Evolutionary conservation across 2,888 invertebrate species (phyloP).

Genomic region (Tenthredo distinguenda): DNA sequence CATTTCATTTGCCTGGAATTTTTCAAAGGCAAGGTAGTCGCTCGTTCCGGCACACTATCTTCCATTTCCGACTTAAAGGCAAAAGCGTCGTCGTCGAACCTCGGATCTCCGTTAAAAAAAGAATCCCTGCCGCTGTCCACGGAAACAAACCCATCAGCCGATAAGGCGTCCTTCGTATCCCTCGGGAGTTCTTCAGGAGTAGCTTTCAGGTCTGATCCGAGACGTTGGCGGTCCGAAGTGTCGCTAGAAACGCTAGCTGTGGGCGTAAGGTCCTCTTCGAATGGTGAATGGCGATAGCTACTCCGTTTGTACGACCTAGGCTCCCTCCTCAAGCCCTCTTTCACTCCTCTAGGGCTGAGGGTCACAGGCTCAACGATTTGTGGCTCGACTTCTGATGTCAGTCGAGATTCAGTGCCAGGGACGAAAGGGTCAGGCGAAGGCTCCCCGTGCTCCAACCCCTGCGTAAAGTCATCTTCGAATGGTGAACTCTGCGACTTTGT

Average conservation of each 20-base stretch:
- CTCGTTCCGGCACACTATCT: conserved; percentile 72
- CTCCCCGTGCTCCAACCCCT: conserved; percentile 76
- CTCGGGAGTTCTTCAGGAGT: conserved; percentile 66
- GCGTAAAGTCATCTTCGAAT: conserved; percentile 83
- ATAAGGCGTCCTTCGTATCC: conserved; percentile 61
- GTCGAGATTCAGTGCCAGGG: conserved; percentile 64
- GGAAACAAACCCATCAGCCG: conserved; percentile 65
- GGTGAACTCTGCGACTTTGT: conserved; percentile 79
- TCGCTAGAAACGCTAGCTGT: conserved; percentile 75
- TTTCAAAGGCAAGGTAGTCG: conserved; percentile 67
- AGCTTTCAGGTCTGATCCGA: conserved; percentile 69
- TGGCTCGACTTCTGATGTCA: conserved; percentile 61
- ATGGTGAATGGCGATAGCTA: conserved; percentile 66
- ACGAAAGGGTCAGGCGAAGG: conserved; percentile 65
- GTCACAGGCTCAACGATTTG: conserved; percentile 61
- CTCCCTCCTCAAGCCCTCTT: conserved; percentile 64
- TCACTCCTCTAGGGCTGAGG: conserved; percentile 66
- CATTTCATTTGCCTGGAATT: conserved; percentile 76
- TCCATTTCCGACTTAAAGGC: conserved; percentile 73
- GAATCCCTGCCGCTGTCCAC: conserved; percentile 69
- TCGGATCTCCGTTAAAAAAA: conserved; percentile 73
- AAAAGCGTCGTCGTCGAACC: conserved; percentile 73
- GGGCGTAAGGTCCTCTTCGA: conserved; percentile 82
- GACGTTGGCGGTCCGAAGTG: conserved; percentile 68
- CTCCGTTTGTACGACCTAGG: conserved; percentile 65